Evolutionary conservation across 2,888 invertebrate genomes (phyloP), one percentile per base, ranked within the genome.

Genomic region (Parnassius apollo): DNA sequence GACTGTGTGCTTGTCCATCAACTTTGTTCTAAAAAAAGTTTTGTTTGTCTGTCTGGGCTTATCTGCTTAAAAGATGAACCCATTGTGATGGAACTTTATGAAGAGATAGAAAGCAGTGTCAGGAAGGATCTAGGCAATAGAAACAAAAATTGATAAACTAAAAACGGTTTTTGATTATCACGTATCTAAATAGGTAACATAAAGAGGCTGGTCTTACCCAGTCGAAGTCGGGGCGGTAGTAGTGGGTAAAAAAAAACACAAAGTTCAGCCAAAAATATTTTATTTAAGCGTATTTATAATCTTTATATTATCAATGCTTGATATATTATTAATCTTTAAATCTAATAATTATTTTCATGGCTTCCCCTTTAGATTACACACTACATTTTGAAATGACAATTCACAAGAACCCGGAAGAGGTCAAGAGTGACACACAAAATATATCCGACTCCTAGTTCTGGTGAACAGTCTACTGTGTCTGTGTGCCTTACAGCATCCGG

Each of bases 241-340:
- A 2, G 2, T 25, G 2, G 2, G 35, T 3, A n/a, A 74, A 87
- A 85, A 86, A 80, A 89, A 89, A 91, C 81, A 80, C 77, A 62
- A 66, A 68, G 72, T 71, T 86, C 91, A 89, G 91, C 91, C 91
- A 91, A 91, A 92, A 92, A 92, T 92, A 92, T 91, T 91, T 91
- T 91, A 91, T 91, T 91, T 91, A 92, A 92, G 92, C 92, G 91
- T 92, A 91, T 90, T 91, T 90, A 90, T 91, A 90, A 89, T 87
- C 83, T 91, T 89, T 88, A 90, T 90, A 88, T 83, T 85, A 90
- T 89, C 87, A 83, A 90, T 91, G 88, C 83, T 63, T 85, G 88
- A 91, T 91, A 91, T 91, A 91, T 91, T 91, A 90, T 88, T 86
- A 87, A 86, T 81, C 83, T 90, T 87, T 88, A 90, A 81, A 76